Evolutionary conservation across 2,113 vertebrate species (phyloP).

Genomic region (Myocastor coypus): DNA sequence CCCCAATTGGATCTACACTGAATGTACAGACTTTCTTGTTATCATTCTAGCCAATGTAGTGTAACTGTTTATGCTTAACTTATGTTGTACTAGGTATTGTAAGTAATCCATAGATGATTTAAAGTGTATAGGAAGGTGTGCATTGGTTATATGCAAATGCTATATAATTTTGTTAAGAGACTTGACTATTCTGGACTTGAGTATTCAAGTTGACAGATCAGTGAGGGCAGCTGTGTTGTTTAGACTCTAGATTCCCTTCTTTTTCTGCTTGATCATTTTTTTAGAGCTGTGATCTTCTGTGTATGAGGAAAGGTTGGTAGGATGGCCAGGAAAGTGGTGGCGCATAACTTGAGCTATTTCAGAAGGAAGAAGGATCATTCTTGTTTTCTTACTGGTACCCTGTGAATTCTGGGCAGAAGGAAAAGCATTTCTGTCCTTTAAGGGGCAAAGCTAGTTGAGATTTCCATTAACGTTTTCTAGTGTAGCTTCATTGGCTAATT

Average conservation of each 20-base stretch:
- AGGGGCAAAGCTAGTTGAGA: background rate
- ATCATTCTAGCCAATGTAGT: background rate
- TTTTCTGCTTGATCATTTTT: slow-evolving; percentile 21
- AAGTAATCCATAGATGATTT: background rate
- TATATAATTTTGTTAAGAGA: background rate
- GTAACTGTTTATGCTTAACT: background rate
- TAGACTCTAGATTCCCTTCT: background rate
- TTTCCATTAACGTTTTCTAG: background rate
- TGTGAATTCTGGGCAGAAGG: background rate
- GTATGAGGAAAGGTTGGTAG: background rate
- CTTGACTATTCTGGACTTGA: background rate
- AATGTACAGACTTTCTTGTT: background rate
- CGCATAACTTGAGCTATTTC: background rate
- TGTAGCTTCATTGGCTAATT: background rate
- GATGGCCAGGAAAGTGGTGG: background rate
- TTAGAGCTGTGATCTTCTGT: slow-evolving; percentile 30
- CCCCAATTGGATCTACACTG: background rate
- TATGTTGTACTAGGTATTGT: background rate
- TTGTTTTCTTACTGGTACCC: background rate
- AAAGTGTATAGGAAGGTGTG: background rate
- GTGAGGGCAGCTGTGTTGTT: background rate
- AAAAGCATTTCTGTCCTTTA: background rate
- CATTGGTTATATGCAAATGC: background rate
- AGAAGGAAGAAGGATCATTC: background rate
- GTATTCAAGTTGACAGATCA: background rate